phyloP scores from a whole-genome alignment of 2,797 vertebrate genomes.

The Selene dorsalis region DNA sequence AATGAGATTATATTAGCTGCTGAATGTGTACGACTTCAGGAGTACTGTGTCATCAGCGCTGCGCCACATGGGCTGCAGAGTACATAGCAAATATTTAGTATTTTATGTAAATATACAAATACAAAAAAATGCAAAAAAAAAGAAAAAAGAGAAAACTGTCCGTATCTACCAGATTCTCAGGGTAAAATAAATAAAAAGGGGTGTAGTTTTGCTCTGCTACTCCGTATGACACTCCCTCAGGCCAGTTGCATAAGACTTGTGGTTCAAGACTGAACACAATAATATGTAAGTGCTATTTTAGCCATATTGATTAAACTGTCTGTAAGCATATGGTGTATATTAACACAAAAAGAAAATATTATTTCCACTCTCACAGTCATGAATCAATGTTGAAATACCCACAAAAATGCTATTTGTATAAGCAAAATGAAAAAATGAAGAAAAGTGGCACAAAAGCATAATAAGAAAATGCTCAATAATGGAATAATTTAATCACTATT shows the following conservation, averaged over 20 bases:
- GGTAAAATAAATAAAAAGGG: not conserved
- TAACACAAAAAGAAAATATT: not conserved
- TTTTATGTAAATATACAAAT: conserved; percentile 9
- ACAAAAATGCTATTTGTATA: not conserved
- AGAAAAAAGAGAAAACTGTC: not conserved
- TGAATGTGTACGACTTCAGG: conserved; percentile 18
- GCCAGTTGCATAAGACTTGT: not conserved
- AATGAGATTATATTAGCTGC: conserved; percentile 51
- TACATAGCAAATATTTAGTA: not conserved
- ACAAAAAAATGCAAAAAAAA: conserved; percentile 4
- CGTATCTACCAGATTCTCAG: not conserved
- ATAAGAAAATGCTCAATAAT: too few species aligned
- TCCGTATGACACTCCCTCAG: too few species aligned
- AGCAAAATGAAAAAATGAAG: not conserved
- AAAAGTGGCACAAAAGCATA: not conserved
- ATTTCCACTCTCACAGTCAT: not conserved
- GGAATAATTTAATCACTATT: too few species aligned
- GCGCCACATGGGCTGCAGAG: not conserved
- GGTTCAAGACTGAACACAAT: not conserved
- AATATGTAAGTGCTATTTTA: not conserved
- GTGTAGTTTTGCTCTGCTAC: not conserved
- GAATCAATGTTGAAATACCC: not conserved
- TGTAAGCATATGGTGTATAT: not conserved
- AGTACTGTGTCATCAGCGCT: conserved; percentile 18
- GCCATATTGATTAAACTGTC: not conserved